Base-by-base conservation (phyloP, 2,113 vertebrate species). In the Cebus imitator region DNA sequence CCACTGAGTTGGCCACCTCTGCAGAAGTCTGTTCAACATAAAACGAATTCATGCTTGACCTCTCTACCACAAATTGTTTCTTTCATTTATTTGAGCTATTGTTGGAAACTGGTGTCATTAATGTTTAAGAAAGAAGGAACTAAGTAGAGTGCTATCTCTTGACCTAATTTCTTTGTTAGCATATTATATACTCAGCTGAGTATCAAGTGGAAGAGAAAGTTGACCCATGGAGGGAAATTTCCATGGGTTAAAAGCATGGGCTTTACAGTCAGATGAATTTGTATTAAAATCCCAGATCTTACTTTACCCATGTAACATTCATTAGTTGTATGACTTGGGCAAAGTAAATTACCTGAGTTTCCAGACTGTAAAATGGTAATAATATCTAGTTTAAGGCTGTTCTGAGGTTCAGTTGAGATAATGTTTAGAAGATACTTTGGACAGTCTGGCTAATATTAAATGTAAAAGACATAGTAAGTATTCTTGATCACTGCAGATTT, bases 101-200 rank as follows among this genome's bases (percentile, higher is more conserved):
- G 90, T 43, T 7, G 6, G 80, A 93, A 90, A 57, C 55, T 68
- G 17, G 70, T 37, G 20, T n/a, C 92, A 92, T 97, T 95, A 90
- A 97, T 96, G 81, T 95, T 97, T 95, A 73, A 97, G 81, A 84
- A 90, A 85, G 73, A 55, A 85, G 43, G 35, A 96, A 3, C 89
- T 73, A 17, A 88, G 43, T 25, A 85, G 61, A 55, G 30, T 50
- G 40, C 66, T 94, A 3, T 94, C 52, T 52, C 68, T 80, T 95
- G 90, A 94, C 93, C 87, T 81, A 1, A 37, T 84, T 94, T 92
- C 84, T 45, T 17, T 40, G 18, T 78, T 45, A 82, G 55, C 40
- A 35, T 48, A 14, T n/a, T 86, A 57, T 93, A 8, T 48, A 57
- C 73, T 72, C 9, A 8, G 16, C 64, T 57, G 57, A 68, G 32